Evolutionary conservation across 2,113 vertebrate genomes (phyloP).

Genomic region (Pterocles gutturalis): DNA sequence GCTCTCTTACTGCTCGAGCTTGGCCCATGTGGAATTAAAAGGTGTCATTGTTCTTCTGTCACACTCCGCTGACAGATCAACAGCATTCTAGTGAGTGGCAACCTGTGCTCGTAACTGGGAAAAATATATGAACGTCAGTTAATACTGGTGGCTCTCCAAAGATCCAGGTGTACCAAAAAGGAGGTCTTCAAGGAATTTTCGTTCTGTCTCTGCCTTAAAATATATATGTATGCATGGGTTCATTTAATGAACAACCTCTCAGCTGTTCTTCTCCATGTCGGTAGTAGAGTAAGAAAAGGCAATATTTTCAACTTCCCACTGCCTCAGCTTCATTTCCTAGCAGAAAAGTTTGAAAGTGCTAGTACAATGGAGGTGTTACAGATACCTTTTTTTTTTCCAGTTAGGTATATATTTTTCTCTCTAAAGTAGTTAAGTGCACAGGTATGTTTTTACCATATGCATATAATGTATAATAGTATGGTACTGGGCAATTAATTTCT

Average conservation of each 20-base stretch:
- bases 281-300: neutral
- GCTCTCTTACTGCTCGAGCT: neutral
- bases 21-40: neutral
- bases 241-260: neutral
- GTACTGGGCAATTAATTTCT: neutral
- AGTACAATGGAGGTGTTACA: neutral
- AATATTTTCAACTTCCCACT: neutral
- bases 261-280: neutral
- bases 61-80: neutral
- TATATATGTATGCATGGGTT: accelerated
- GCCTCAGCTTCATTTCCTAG: neutral
- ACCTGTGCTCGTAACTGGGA: neutral
- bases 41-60: neutral
- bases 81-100: neutral
- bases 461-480: too few species aligned
- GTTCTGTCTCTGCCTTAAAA: neutral
- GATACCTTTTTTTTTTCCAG: neutral
- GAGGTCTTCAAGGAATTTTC: neutral
- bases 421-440: neutral
- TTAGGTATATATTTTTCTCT: neutral
- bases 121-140: neutral
- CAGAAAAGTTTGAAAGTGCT: neutral
- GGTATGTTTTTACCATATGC: neutral
- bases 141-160: neutral
- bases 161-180: neutral